Evolutionary conservation across 1,140 invertebrate species (phyloP).

Genomic region (Coboldia fuscipes): DNA sequence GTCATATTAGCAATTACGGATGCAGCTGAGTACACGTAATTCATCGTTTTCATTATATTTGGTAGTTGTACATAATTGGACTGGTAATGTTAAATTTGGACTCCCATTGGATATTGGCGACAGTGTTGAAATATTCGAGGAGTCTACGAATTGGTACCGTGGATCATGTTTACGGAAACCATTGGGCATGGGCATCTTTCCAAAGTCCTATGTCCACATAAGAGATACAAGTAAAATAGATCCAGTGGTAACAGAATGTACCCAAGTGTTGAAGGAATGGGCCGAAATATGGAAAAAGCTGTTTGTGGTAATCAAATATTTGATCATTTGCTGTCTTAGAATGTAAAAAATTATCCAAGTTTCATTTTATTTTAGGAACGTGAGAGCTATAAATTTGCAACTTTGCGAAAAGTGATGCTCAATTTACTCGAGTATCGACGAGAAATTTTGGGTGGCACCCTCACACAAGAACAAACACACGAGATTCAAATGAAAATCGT

Average conservation of each 20-base stretch:
- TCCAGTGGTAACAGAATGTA: constrained; percentile 75
- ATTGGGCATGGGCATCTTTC: constrained; percentile 66
- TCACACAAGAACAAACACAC: constrained; percentile 72
- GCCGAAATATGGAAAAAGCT: constrained; percentile 74
- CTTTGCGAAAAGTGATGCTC: constrained; percentile 67
- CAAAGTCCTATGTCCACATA: constrained; percentile 47
- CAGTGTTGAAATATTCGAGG: constrained; percentile 73
- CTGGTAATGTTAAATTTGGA: constrained; percentile 57
- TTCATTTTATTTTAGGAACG: constrained; percentile 34
- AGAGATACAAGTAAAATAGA: constrained; percentile 64
- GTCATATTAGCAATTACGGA: background rate
- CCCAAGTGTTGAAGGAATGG: constrained; percentile 81
- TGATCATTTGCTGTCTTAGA: background rate
- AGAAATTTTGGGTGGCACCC: constrained; percentile 60
- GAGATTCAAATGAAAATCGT: constrained; percentile 72
- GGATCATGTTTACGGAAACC: constrained; percentile 60
- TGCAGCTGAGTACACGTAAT: background rate
- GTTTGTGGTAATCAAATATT: constrained; percentile 41
- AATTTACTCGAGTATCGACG: constrained; percentile 68
- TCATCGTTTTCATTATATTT: too few relatives aligned
- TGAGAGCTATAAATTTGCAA: constrained; percentile 59
- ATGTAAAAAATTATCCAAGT: background rate
- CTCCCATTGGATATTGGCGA: constrained; percentile 74
- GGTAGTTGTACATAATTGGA: constrained; percentile 82
- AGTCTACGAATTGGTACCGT: constrained; percentile 69